Evolutionary conservation across 2,888 invertebrate species (phyloP), one percentile per base, ranked within the genome.

Genomic region (Dusona sp.): DNA sequence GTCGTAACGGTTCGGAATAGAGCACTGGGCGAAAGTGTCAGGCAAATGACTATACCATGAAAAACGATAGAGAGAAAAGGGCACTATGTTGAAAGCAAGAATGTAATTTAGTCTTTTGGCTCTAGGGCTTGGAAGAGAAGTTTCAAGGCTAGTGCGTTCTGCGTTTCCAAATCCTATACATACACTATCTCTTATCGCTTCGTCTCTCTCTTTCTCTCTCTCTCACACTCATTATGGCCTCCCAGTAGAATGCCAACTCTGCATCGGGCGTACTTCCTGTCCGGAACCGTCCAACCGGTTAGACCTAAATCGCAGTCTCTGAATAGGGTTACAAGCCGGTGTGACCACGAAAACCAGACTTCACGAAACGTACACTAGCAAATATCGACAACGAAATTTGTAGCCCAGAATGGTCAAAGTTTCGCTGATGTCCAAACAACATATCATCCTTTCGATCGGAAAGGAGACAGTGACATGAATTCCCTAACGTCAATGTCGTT

Each of bases 261-360:
- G 75, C 85, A 73, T 78, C 81, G 54, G 48, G 45, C 78, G 84
- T 87, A 81, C 90, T 91, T 91, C 89, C 91, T 83, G 87, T 68
- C 89, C 89, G 90, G 90, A 91, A 90, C 88, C 86, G 88, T 68
- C 81, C 85, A 85, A 88, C 89, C 90, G 72, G 80, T 83, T 78
- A 88, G 88, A 90, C 90, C 84, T 86, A 90, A 90, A 90, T 89
- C 91, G 87, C 87, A 88, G 83, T 87, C 83, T 85, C 86, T 70
- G 88, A 70, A 78, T 89, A 81, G 90, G 86, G 87, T 87, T 89
- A 89, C 90, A 88, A 86, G 83, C 54, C 19, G 51, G 82, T 77
- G 72, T 81, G 79, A 79, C 82, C 81, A 84, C 85, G 85, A 84
- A 88, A 84, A 82, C 86, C 84, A 81, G 84, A 87, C 83, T 73